These are phyloP conservation scores for Zophobas atratus DNA, from an alignment of 1,140 invertebrate species.

Conservation along the genomic window DNA sequence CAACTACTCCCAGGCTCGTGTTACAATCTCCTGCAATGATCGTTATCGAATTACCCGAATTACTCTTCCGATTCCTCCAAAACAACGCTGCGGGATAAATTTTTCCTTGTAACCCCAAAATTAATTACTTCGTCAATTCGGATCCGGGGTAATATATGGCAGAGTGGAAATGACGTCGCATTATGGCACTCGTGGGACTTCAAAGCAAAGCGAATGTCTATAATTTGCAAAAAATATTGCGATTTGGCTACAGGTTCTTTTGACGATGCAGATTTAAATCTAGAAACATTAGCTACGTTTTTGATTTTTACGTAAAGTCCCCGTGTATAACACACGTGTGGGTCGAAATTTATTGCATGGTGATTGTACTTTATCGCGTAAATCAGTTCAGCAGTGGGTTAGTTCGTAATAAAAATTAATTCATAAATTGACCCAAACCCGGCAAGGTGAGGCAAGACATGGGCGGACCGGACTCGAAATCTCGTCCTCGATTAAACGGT, in stretches of 20 bases:
- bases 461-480: constrained; percentile 47
- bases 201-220: too few species aligned
- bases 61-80: constrained; percentile 25
- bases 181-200: too few species aligned
- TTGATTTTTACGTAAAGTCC: too few species aligned
- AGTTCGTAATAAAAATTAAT: constrained; percentile 43
- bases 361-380: constrained; percentile 32
- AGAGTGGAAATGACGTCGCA: too few species aligned
- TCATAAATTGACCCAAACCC: constrained; percentile 43
- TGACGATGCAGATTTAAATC: too few species aligned
- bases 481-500: constrained; percentile 47
- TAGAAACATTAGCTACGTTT: too few species aligned
- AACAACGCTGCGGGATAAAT: constrained; percentile 14
- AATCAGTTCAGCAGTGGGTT: constrained; percentile 22
- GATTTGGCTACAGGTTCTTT: too few species aligned
- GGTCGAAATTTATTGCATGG: constrained; percentile 12
- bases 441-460: constrained; percentile 45
- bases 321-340: background rate
- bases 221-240: too few species aligned
- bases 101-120: constrained; percentile 28
- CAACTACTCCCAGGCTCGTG: constrained; percentile 30
- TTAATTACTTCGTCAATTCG: constrained; percentile 34
- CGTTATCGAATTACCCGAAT: constrained; percentile 41
- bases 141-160: constrained; percentile 1
- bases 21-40: constrained; percentile 43